Conservation (phyloP, 1,140 invertebrate species). For the Bursaphelenchus mucronatus region DNA sequence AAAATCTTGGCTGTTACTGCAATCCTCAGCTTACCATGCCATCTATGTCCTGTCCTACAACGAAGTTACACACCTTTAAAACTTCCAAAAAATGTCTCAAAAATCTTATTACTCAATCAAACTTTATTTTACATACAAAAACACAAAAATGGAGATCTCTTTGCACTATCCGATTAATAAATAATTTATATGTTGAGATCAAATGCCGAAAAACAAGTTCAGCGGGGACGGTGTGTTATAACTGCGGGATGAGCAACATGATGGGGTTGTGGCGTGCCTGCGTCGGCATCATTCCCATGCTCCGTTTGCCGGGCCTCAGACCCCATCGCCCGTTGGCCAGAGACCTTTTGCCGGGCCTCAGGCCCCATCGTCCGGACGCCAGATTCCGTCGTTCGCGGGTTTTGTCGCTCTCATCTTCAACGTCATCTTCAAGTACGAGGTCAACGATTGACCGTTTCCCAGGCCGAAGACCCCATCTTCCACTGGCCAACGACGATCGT, state of each 20-base stretch:
- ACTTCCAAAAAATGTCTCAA: no score
- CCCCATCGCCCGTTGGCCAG: slow-evolving; percentile 1
- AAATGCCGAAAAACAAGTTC: not conserved
- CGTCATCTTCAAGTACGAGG: not conserved
- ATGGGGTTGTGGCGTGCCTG: not conserved
- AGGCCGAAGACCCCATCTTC: slow-evolving; percentile 18
- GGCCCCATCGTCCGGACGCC: slow-evolving; percentile 17
- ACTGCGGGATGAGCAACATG: not conserved
- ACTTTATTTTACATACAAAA: no score
- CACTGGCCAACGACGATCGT: slow-evolving; percentile 8
- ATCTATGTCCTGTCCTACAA: no score
- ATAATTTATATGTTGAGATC: no score
- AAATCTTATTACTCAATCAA: no score
- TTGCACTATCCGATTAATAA: no score
- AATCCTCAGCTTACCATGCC: no score
- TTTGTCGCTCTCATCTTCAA: slow-evolving; percentile 7
- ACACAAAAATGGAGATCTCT: no score
- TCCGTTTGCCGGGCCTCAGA: slow-evolving; percentile 14
- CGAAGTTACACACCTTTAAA: no score
- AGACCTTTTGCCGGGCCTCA: slow-evolving; percentile 19
- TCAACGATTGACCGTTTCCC: slow-evolving; percentile 20
- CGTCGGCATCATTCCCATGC: no score
- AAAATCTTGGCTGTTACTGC: no score
- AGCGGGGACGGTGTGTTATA: not conserved
- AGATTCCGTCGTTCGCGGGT: slow-evolving; percentile 6